Conservation (phyloP, 30 jellyfish, hydroid and myxozoan genomes). For the Nemopilema nomurai region DNA sequence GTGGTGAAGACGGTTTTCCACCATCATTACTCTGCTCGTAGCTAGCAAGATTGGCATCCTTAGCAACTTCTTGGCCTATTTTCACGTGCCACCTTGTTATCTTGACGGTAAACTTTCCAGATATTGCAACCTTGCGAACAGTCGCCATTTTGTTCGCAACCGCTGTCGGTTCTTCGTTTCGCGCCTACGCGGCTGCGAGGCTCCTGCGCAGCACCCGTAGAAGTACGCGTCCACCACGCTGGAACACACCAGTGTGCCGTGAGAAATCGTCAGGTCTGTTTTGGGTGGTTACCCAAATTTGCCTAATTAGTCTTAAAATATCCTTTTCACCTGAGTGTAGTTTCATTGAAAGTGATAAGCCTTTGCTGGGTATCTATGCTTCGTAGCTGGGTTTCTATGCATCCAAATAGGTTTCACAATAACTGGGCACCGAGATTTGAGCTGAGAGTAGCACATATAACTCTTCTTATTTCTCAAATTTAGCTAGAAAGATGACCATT, state of each 20-base stretch:
- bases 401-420: too few relatives aligned
- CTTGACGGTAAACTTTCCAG: conserved; percentile 64
- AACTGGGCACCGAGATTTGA: too few relatives aligned
- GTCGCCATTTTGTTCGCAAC: conserved; percentile 69
- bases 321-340: too few relatives aligned
- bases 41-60: conserved; percentile 75
- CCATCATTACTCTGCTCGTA: conserved; percentile 54
- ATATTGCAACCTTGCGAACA: conserved; percentile 70
- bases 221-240: too few relatives aligned
- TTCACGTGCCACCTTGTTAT: conserved; percentile 86
- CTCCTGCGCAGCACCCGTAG: conserved; percentile 24
- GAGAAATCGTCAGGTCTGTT: too few relatives aligned
- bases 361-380: background rate
- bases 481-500: too few relatives aligned
- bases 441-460: too few relatives aligned
- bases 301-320: too few relatives aligned
- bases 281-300: too few relatives aligned
- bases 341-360: background rate
- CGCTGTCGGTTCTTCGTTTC: conserved; percentile 8
- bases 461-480: too few relatives aligned
- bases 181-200: conserved; percentile 41
- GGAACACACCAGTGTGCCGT: too few relatives aligned
- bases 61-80: conserved; percentile 71
- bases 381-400: background rate
- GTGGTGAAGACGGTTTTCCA: conserved; percentile 14